phyloP scores from a whole-genome alignment of 2,797 vertebrate species.

The Gallinago stenura region DNA sequence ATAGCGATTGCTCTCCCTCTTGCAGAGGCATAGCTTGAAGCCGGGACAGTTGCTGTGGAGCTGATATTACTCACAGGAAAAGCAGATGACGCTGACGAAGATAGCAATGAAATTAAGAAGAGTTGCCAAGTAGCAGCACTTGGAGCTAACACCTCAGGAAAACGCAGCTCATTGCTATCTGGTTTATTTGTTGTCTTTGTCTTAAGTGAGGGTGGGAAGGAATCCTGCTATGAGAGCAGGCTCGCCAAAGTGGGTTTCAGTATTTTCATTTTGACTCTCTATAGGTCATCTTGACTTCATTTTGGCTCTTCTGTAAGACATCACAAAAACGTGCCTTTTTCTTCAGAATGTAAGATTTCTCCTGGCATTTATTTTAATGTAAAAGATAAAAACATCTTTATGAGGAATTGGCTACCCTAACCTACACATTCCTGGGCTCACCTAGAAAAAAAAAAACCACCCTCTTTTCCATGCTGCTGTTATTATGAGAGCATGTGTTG shows the following conservation, averaged over 20 bases:
- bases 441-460: not conserved
- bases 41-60: not conserved
- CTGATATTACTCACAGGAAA: not conserved
- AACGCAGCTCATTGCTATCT: not conserved
- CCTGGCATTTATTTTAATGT: not conserved
- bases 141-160: not conserved
- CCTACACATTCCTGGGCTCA: not conserved
- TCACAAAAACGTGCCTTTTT: not conserved
- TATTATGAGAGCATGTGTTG: not conserved
- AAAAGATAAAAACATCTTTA: not conserved
- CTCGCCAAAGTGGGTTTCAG: not conserved
- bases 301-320: not conserved
- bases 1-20: not conserved
- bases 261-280: not conserved
- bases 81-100: not conserved
- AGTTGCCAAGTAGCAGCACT: conserved; percentile 29
- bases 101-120: not conserved
- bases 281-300: too few species aligned
- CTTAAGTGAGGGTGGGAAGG: not conserved
- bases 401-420: not conserved
- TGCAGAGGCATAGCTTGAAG: not conserved
- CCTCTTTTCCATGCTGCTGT: not conserved
- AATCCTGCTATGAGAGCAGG: not conserved
- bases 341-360: not conserved
- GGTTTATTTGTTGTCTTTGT: not conserved